These are phyloP conservation scores for Zaprionus ghesquierei DNA, from an alignment of 1,140 invertebrate species.

Conservation along the genomic window DNA sequence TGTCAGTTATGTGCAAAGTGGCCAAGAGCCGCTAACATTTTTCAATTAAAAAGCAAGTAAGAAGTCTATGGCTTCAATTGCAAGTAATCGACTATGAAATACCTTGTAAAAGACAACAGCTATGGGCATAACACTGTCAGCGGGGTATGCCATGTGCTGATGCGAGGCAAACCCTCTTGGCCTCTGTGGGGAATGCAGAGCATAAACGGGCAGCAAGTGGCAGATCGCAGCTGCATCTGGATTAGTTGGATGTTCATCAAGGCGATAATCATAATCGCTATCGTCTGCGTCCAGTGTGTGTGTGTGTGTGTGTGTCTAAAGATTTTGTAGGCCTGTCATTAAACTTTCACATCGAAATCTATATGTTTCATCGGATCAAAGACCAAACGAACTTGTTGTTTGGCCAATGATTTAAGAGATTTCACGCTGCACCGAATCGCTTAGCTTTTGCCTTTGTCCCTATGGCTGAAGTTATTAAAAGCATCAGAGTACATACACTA, in stretches of 20 bases:
- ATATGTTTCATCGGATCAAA: constrained; percentile 67
- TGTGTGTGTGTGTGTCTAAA: not conserved
- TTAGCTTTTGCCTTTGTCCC: constrained; percentile 24
- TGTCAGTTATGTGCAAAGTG: constrained; percentile 79
- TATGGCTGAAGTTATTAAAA: constrained; percentile 66
- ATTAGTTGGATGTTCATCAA: constrained; percentile 57
- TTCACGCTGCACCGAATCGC: constrained; percentile 51
- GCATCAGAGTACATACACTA: constrained; percentile 58
- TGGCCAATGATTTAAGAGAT: constrained; percentile 61
- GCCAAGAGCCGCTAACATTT: constrained; percentile 77
- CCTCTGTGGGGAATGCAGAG: constrained; percentile 12
- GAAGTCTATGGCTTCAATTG: constrained; percentile 12
- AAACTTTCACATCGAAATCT: constrained; percentile 77
- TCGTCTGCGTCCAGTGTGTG: constrained; percentile 8
- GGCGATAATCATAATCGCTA: constrained; percentile 66
- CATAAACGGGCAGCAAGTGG: constrained; percentile 45
- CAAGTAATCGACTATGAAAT: constrained; percentile 37
- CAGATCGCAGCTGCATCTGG: constrained; percentile 63
- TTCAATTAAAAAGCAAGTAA: constrained; percentile 72
- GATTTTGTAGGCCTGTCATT: constrained; percentile 62
- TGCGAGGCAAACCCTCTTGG: not conserved
- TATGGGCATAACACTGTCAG: not conserved
- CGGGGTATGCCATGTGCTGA: not conserved
- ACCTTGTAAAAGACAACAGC: constrained; percentile 23
- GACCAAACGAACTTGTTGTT: constrained; percentile 41